These are phyloP conservation scores for Allolobophora icterica DNA, from an alignment of 2,888 invertebrate species.

Conservation along the genomic window DNA sequence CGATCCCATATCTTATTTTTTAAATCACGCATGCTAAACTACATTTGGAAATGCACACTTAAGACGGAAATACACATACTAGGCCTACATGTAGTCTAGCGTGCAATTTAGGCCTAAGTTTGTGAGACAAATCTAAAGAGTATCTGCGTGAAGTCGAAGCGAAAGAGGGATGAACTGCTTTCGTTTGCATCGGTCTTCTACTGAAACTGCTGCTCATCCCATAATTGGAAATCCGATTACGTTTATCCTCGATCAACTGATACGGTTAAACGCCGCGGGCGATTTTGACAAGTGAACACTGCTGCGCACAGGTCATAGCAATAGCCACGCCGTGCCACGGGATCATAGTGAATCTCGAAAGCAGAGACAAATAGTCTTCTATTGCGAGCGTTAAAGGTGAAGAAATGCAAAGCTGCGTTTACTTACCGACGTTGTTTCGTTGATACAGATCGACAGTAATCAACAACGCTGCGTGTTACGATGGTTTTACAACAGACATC, in stretches of 20 bases:
- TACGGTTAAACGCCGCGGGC: neutral
- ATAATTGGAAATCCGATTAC: constrained; percentile 4
- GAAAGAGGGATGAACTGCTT: neutral
- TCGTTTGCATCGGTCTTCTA: neutral
- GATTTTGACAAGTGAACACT: neutral
- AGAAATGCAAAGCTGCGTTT: neutral
- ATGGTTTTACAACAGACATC: neutral
- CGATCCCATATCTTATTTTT: too few relatives aligned
- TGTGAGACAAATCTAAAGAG: too few relatives aligned
- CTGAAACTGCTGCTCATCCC: neutral
- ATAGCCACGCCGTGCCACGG: neutral
- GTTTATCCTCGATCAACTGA: neutral
- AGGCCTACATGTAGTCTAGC: neutral
- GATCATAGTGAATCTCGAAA: neutral
- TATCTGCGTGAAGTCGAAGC: neutral
- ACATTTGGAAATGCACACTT: too few relatives aligned
- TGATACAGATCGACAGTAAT: neutral
- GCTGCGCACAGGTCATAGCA: neutral
- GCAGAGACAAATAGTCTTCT: neutral
- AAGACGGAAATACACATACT: too few relatives aligned
- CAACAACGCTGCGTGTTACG: neutral
- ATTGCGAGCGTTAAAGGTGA: neutral
- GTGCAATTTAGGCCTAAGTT: neutral
- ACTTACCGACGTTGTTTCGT: neutral
- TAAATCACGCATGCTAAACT: too few relatives aligned